Base-by-base conservation (phyloP, 2,888 invertebrate genomes). In the Idaea biselata region DNA sequence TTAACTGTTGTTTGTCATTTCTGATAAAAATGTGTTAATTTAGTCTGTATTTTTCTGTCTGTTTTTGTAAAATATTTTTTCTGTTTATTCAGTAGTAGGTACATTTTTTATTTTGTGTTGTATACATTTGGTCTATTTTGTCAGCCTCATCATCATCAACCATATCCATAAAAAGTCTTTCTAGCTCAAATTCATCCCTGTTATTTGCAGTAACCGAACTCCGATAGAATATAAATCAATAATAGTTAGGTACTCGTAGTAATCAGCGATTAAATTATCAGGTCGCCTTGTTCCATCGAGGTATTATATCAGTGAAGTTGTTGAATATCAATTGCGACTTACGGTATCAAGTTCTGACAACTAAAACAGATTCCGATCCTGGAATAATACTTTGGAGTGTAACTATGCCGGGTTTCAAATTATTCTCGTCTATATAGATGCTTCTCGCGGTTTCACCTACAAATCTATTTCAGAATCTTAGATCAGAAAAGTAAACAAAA, bases 181-280 rank as follows among this genome's bases (percentile, higher is more conserved):
- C 1, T 14, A 44, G 44, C 44, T 44, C 2, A 1, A 7, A 14
- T 44, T 44, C 11, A 44, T 44, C 11, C 44, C 6, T 44, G 44
- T 44, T 0, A 44, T 44, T 44, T 44, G 44, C 44, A 44, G 3
- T 8, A 44, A 0, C 11, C 44, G 2, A 44, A 11, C 44, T 44
- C 5, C 0, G 8, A 11, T 44, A 44, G 44, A 44, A 14, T 44
- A 44, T 44, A 0, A 14, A 14, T 44, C 8, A 14, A 8, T 44
- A 44, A 14, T 44, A 44, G 11, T 44, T 3, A 11, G 14, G 74
- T 76, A 5, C 25, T 25, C 25, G 5, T 25, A 1, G 25, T 25
- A 81, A 79, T 75, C 78, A 70, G 69, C 72, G 77, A 81, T 85
- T 77, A 76, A 80, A 86, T 85, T 82, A 85, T 78, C 78, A 77